Evolutionary conservation across 2,888 invertebrate species (phyloP), one percentile per base, ranked within the genome.

Genomic region (Drosophila stalkeri): DNA sequence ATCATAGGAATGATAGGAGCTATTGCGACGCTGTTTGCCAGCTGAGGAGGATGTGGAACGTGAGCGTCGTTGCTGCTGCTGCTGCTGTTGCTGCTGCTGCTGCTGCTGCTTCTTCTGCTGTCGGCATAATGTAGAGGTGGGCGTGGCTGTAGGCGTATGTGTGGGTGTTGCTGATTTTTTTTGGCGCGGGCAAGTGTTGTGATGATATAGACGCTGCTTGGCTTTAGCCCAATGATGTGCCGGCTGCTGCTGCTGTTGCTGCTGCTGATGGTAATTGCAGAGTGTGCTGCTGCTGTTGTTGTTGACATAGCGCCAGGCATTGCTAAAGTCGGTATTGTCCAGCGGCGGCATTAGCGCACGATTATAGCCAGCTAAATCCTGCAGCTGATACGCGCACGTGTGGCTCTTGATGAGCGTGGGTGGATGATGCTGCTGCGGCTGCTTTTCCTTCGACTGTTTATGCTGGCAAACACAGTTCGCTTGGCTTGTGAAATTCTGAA

Each of bases 321-420:
- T 79, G 76, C 83, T 82, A 14, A 90, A 75, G 83, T 90, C 83
- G 72, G 90, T 75, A 82, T 91, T 69, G 87, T 91, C 90, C 90
- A 93, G 75, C 75, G 93, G 90, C 77, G 93, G 86, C 93, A 93
- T 84, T 78, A 87, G 81, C 71, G 89, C 89, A 75, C 92, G 80
- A 86, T 92, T 90, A 70, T 90, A 79, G 39, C 86, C 72, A 68
- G 91, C 77, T 63, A 90, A 89, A 54, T 92, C 92, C 79, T 92
- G 92, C 72, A 90, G 75, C 81, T 92, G 90, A 81, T 92, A 92
- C 77, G 92, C 91, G 85, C 92, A 92, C 82, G 85, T 88, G 72
- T 75, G 75, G 61, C 88, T 90, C 73, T 87, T 87, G 76, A 86
- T 89, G 47, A 86, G 75, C 61, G 78, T 73, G 18, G 88, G 67